Percentiles rank a stretch among this genome's conserved stretches.
Conservation (phyloP, 2,888 invertebrate genomes). For the Ecliptopera silaceata region DNA sequence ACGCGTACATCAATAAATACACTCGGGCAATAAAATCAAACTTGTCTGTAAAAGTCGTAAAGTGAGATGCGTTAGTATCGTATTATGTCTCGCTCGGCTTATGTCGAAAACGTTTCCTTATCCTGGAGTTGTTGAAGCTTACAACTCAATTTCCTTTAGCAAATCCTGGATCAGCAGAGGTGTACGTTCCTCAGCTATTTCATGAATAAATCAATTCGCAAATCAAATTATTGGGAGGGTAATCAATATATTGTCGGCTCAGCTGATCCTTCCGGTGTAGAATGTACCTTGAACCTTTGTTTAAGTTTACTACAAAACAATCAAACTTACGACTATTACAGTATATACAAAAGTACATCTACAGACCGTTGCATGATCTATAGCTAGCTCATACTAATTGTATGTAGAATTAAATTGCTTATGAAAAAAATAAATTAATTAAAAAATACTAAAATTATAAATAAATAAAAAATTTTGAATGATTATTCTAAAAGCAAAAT, state of each 20-base stretch:
- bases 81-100: constrained; percentile 53
- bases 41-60: constrained; percentile 35
- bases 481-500: too few species aligned
- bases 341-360: too few species aligned
- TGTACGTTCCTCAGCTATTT: constrained; percentile 56
- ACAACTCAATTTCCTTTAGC: constrained; percentile 68
- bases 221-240: constrained; percentile 35
- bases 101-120: constrained; percentile 51
- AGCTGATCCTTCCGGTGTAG: constrained; percentile 7
- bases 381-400: too few species aligned
- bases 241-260: constrained; percentile 28
- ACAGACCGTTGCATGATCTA: too few species aligned
- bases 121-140: constrained; percentile 62
- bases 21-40: constrained; percentile 31
- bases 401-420: too few species aligned
- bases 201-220: constrained; percentile 55
- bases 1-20: neutral
- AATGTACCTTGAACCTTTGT: neutral
- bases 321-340: too few species aligned
- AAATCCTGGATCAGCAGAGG: constrained; percentile 67
- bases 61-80: constrained; percentile 43
- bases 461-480: too few species aligned
- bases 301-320: neutral
- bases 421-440: too few species aligned
- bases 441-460: too few species aligned